phyloP scores from a whole-genome alignment of 1,140 invertebrate species.

The Ericerus pela region DNA sequence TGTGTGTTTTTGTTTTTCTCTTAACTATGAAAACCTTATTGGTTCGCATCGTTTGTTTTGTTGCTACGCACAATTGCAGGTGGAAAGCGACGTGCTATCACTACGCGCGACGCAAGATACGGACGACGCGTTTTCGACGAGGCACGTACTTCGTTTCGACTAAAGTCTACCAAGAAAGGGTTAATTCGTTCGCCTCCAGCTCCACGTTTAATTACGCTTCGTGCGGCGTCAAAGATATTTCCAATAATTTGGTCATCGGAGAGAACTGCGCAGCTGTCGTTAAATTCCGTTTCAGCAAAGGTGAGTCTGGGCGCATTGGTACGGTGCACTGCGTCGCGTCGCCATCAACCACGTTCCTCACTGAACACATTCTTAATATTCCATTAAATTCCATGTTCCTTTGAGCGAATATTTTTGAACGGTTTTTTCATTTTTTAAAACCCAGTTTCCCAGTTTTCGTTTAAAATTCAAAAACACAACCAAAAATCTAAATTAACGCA shows the following conservation, averaged over 20 bases:
- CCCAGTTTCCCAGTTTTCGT: no score
- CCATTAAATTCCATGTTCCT: no score
- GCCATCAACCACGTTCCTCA: no score
- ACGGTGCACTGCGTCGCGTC: no score
- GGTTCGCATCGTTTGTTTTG: no score
- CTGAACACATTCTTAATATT: no score
- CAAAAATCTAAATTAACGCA: no score
- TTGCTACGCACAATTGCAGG: constrained; percentile 18
- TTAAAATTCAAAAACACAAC: no score
- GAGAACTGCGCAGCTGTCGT: constrained; percentile 53
- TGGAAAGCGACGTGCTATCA: constrained; percentile 82
- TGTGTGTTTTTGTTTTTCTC: no score
- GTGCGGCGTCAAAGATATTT: constrained; percentile 68
- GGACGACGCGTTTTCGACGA: constrained; percentile 61
- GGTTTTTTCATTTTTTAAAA: no score
- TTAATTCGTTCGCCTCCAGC: constrained; percentile 64
- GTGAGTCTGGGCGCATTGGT: constrained; percentile 19
- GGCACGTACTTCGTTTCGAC: constrained; percentile 67
- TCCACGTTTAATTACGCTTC: constrained; percentile 61
- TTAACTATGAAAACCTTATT: no score
- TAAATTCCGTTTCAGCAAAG: constrained; percentile 60
- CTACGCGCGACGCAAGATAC: constrained; percentile 60
- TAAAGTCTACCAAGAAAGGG: constrained; percentile 69
- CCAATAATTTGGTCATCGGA: constrained; percentile 48
- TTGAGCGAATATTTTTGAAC: no score